These are phyloP conservation scores for Hyles euphorbiae DNA, from an alignment of 1,140 invertebrate species.

Conservation along the genomic window DNA sequence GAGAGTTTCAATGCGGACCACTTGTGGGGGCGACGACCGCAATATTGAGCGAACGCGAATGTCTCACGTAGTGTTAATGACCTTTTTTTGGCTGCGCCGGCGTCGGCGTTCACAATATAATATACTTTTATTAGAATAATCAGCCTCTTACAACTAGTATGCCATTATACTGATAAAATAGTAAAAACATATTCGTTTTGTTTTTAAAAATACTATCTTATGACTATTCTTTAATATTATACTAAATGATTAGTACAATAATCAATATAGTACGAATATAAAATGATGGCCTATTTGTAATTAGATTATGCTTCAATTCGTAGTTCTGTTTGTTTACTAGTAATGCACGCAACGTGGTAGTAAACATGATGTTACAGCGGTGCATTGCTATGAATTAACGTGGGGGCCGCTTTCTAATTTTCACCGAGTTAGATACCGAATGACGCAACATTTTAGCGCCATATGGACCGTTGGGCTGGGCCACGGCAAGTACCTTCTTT, in stretches of 20 bases:
- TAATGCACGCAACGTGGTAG: background rate
- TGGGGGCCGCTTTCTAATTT: conserved; percentile 42
- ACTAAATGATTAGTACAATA: too few relatives aligned
- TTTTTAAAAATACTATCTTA: too few relatives aligned
- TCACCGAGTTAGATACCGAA: conserved; percentile 26
- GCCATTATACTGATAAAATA: too few relatives aligned
- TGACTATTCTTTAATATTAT: too few relatives aligned
- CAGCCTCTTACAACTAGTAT: too few relatives aligned
- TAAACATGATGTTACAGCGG: conserved; percentile 14
- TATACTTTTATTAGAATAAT: too few relatives aligned
- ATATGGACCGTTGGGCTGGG: conserved; percentile 31
- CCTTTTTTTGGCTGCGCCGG: conserved; percentile 69
- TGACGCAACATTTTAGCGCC: conserved; percentile 32
- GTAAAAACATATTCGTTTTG: too few relatives aligned
- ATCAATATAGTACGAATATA: too few relatives aligned
- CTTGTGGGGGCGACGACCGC: conserved; percentile 64
- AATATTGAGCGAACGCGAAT: conserved; percentile 71
- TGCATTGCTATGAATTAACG: conserved; percentile 23
- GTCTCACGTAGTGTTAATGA: conserved; percentile 72
- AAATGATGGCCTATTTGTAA: too few relatives aligned
- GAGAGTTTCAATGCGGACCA: conserved; percentile 45
- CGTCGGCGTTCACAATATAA: conserved; percentile 16
- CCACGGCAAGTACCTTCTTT: conserved; percentile 15
- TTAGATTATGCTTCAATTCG: too few relatives aligned
- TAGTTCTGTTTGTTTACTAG: too few relatives aligned